A percentile compares a stretch with the other conserved stretches of the same genome.
phyloP scores from a whole-genome alignment of 2,797 vertebrate genomes.

The Atherinosoma microstoma region DNA sequence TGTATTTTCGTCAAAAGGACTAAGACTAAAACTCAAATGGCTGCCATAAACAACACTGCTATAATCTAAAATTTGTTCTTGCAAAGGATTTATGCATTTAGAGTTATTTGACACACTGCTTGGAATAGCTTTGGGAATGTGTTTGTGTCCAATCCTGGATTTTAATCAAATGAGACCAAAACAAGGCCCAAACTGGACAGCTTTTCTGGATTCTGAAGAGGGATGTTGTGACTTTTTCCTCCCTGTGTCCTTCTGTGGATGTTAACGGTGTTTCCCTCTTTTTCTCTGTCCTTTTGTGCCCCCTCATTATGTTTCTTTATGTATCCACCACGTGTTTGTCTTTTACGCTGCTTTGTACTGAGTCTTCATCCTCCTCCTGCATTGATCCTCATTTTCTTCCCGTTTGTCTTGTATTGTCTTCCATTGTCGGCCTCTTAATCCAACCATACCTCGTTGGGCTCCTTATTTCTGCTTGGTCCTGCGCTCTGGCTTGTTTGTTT shows the following conservation, averaged over 20 bases:
- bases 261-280: constrained; percentile 76
- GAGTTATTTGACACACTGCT: neutral
- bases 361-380: constrained; percentile 39
- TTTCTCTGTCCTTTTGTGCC: constrained; percentile 69
- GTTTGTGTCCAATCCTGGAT: neutral
- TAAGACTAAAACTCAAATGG: no score
- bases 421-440: constrained; percentile 31
- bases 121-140: constrained; percentile 7
- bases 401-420: constrained; percentile 28
- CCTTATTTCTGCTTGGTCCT: constrained; percentile 61
- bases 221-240: constrained; percentile 62
- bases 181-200: neutral
- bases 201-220: constrained; percentile 56
- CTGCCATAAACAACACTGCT: no score
- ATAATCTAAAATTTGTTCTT: neutral
- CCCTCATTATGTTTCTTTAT: constrained; percentile 47
- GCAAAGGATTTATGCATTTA: neutral
- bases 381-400: constrained; percentile 37
- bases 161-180: neutral
- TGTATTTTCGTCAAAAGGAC: no score
- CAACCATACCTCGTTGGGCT: constrained; percentile 43
- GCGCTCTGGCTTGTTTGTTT: constrained; percentile 65
- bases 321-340: constrained; percentile 21
- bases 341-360: constrained; percentile 43
- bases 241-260: constrained; percentile 51